Evolutionary conservation across 1,140 invertebrate species (phyloP).

Genomic region (Orussus abietinus): DNA sequence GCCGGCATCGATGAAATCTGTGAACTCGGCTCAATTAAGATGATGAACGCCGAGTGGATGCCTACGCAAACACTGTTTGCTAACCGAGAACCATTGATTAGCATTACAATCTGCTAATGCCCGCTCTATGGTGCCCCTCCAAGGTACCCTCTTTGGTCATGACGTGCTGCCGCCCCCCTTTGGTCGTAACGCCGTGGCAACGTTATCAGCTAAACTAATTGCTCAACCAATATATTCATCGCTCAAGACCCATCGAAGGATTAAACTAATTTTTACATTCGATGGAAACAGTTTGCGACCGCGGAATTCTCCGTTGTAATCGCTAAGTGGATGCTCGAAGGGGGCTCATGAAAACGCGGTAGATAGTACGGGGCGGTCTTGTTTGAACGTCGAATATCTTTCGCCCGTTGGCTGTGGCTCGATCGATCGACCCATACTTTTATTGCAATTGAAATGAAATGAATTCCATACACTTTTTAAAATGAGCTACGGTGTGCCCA

Average conservation of each 20-base stretch:
- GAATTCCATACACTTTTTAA: too few relatives aligned
- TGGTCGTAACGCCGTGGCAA: too few relatives aligned
- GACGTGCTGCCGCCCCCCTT: too few relatives aligned
- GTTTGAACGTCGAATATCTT: conserved; percentile 47
- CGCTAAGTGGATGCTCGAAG: conserved; percentile 30
- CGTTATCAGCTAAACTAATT: too few relatives aligned
- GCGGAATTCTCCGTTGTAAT: conserved; percentile 19
- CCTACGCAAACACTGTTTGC: conserved; percentile 43
- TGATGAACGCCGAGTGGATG: conserved; percentile 45
- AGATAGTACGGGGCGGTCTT: conserved; percentile 24
- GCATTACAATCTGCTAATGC: conserved; percentile 52
- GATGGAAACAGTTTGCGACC: conserved; percentile 17
- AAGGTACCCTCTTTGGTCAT: too few relatives aligned
- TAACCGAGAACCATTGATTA: conserved; percentile 50
- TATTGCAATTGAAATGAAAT: conserved; percentile 44
- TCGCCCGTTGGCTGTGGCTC: conserved; percentile 36
- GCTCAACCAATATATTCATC: too few relatives aligned
- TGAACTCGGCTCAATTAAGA: conserved; percentile 44
- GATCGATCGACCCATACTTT: conserved; percentile 43
- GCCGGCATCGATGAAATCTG: conserved; percentile 32
- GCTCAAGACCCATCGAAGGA: conserved; percentile 6
- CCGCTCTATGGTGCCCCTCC: conserved; percentile 12
- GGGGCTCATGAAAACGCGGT: conserved; percentile 17
- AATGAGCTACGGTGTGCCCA: too few relatives aligned
- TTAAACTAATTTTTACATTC: conserved; percentile 17